Evolutionary conservation across 2,888 invertebrate species (phyloP), one percentile per base, ranked within the genome.

Genomic region (Chironomus riparius): DNA sequence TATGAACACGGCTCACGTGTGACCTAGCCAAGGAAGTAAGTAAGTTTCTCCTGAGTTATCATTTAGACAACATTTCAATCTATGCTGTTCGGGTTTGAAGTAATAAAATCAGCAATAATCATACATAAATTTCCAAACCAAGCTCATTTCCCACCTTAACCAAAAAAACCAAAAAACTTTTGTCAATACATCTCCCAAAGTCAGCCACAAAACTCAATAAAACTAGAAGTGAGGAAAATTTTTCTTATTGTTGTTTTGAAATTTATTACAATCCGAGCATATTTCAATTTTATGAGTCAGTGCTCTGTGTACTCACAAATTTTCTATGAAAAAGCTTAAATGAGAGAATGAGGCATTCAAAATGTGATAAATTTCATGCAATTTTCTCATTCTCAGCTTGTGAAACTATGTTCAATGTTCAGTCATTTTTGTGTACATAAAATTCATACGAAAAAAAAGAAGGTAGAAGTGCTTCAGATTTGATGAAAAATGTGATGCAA

Each of bases 351-450:
- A 70, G 48, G 5, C 50, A 48, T 15, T 70, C 50, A 50, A 22
- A 56, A 70, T 22, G 50, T 70, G 70, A 70, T 70, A 70, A 70
- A 70, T 70, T 50, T 50, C 22, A n/a, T 24, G 21, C 22, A 50
- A 70, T 50, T 50, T 48, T 24, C 56, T 21, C n/a, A 7, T n/a
- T 18, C 56, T 56, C 18, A 15, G 3, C 15, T 56, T 48, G 48
- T 48, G n/a, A 50, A 50, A 50, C 15, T 15, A 50, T 50, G 50
- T n/a, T 15, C 13, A 50, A n/a, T 15, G 15, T n/a, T 50, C 4
- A 50, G 15, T 50, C 50, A 13, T 50, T n/a, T 50, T 10, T 38
- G 28, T 28, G 38, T 38, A 38, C 38, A 38, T 15, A 50, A 50
- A n/a, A 50, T 13, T 50, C 15, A 50, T 50, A 15, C 4, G 50